Evolutionary conservation across 2,888 invertebrate species (phyloP).

Genomic region (Torymus texanus): DNA sequence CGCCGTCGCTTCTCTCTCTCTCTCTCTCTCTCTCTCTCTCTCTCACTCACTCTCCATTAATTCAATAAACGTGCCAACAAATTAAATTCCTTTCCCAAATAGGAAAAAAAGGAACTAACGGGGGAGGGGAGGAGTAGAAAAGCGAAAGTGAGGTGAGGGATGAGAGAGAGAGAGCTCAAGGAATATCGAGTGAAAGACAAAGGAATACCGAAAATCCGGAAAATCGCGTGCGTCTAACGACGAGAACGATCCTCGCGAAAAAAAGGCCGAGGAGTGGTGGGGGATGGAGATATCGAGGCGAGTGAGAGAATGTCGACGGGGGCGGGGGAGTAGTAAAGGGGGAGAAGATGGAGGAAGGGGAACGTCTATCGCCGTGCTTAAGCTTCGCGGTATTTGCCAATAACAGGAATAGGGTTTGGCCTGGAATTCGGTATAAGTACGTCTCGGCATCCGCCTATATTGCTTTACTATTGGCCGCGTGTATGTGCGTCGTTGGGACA

Average conservation of each 20-base stretch:
- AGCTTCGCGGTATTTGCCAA: conserved; percentile 62
- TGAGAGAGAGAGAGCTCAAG: neutral
- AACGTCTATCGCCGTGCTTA: conserved; percentile 18
- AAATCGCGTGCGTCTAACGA: conserved; percentile 30
- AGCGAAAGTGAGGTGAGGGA: neutral
- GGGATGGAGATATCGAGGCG: conserved; percentile 12
- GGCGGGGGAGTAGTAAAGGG: neutral
- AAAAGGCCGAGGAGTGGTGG: neutral
- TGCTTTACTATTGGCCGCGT: conserved; percentile 66
- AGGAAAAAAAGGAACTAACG: neutral
- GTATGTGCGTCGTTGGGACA: conserved; percentile 31
- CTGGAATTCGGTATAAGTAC: conserved; percentile 70
- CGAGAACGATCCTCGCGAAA: neutral
- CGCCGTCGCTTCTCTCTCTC: neutral
- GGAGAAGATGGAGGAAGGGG: neutral
- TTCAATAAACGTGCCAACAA: conserved; percentile 34
- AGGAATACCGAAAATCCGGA: conserved; percentile 23
- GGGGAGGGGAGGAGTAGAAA: neutral
- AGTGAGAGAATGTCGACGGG: conserved; percentile 1
- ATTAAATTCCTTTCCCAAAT: conserved; percentile 36
- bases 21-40: conserved; percentile 8
- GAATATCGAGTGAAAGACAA: conserved; percentile 19
- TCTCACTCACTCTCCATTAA: conserved; percentile 26
- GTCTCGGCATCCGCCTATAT: conserved; percentile 66
- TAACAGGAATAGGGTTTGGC: conserved; percentile 63